phyloP scores from a whole-genome alignment of 2,888 invertebrate genomes.

The Nomada fucata region DNA sequence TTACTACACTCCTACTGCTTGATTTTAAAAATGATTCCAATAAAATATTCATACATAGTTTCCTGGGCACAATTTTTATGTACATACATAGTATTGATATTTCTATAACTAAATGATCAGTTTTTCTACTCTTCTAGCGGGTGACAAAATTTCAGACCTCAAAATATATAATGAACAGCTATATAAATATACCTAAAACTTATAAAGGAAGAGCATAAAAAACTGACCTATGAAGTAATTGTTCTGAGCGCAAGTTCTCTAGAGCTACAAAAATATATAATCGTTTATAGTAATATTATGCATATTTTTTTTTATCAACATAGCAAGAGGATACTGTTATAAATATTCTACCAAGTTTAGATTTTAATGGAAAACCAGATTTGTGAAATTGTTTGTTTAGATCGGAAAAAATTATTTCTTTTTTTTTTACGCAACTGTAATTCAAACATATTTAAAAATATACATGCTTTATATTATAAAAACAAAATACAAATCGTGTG shows the following conservation, averaged over 20 bases:
- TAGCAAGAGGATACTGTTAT: conserved; percentile 75
- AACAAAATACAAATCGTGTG: conserved; percentile 1
- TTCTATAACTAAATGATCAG: conserved; percentile 74
- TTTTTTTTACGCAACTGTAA: not conserved
- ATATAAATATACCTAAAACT: conserved; percentile 51
- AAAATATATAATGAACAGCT: conserved; percentile 47
- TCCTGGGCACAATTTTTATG: conserved; percentile 72
- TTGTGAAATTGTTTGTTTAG: conserved; percentile 36
- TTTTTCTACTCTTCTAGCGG: conserved; percentile 71
- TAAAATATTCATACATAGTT: conserved; percentile 75
- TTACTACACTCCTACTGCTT: conserved; percentile 67
- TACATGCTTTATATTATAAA: conserved; percentile 9
- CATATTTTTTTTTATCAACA: conserved; percentile 75
- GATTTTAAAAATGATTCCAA: conserved; percentile 68
- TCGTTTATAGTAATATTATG: conserved; percentile 78
- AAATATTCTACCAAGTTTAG: conserved; percentile 74
- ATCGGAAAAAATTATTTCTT: conserved; percentile 14
- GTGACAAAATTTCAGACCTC: conserved; percentile 46
- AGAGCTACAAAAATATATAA: conserved; percentile 82
- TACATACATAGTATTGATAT: conserved; percentile 73
- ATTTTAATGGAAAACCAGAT: conserved; percentile 74
- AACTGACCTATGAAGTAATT: conserved; percentile 74
- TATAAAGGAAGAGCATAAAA: conserved; percentile 70
- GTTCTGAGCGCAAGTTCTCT: conserved; percentile 79
- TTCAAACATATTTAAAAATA: conserved; percentile 7